phyloP scores from a whole-genome alignment of 2,888 invertebrate species.

The Andrena minutula region DNA sequence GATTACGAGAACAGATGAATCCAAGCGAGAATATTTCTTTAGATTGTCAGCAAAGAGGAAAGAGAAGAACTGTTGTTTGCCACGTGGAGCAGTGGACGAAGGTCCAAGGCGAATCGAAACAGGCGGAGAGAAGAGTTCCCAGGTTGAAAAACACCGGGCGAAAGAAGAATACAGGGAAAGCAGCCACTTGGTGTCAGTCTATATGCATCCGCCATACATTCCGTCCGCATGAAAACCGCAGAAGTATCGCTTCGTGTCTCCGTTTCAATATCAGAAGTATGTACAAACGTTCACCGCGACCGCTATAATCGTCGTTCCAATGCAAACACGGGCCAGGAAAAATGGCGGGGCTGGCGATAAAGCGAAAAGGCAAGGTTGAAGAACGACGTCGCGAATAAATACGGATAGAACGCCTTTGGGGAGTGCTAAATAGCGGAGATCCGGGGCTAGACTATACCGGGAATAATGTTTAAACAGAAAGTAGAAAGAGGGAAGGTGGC shows the following conservation, averaged over 20 bases:
- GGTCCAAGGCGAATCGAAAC: no score
- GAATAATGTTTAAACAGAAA: conserved; percentile 75
- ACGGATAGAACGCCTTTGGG: conserved; percentile 42
- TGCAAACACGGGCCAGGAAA: conserved; percentile 30
- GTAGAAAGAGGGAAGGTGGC: conserved; percentile 37
- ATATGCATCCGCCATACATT: conserved; percentile 2
- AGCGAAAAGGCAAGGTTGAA: conserved; percentile 36
- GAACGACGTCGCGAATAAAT: conserved; percentile 39
- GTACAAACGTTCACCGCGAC: conserved; percentile 36
- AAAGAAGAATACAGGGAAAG: background rate
- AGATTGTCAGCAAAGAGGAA: no score
- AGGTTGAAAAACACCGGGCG: background rate
- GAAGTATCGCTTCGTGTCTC: conserved; percentile 7
- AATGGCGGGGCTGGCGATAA: conserved; percentile 16
- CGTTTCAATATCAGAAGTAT: conserved; percentile 16
- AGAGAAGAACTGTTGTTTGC: no score
- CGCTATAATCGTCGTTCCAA: conserved; percentile 40
- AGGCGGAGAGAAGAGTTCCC: no score
- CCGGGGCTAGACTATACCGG: conserved; percentile 13
- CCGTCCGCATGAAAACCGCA: background rate
- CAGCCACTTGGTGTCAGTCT: no score
- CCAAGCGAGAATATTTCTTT: no score
- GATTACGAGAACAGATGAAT: no score
- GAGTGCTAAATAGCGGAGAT: background rate
- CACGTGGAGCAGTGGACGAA: no score